Percentiles rank a stretch among this genome's conserved stretches.
These are phyloP conservation scores for Patella depressa DNA, from an alignment of 2,888 invertebrate genomes.

Conservation along the genomic window DNA sequence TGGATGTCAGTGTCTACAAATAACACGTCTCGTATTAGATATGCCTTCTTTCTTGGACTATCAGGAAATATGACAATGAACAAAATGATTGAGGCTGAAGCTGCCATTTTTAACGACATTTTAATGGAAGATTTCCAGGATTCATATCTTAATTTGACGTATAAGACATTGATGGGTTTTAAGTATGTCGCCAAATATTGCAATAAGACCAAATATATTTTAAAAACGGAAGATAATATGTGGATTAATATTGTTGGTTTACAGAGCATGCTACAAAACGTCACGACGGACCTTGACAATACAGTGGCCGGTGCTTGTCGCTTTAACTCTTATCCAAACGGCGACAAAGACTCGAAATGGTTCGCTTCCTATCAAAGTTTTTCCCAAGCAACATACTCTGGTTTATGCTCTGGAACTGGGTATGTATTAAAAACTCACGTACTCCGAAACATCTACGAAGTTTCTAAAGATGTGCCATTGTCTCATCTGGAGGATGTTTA, in stretches of 20 bases:
- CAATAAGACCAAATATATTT: slow-evolving; percentile 17
- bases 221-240: slow-evolving; percentile 33
- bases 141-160: slow-evolving; percentile 22
- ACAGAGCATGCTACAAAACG: background rate
- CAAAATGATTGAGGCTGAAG: background rate
- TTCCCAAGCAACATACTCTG: slow-evolving; percentile 48
- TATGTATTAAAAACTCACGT: slow-evolving; percentile 51
- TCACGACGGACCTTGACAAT: background rate
- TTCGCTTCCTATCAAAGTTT: slow-evolving; percentile 49
- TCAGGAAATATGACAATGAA: background rate
- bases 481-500: slow-evolving; percentile 62
- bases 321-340: slow-evolving; percentile 34
- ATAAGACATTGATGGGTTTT: slow-evolving; percentile 26
- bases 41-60: slow-evolving; percentile 23
- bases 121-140: slow-evolving; percentile 21
- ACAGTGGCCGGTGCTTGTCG: background rate
- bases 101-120: slow-evolving; percentile 15
- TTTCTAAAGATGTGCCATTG: slow-evolving; percentile 54
- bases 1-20: slow-evolving; percentile 14
- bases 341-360: slow-evolving; percentile 54
- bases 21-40: slow-evolving; percentile 17
- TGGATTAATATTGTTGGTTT: slow-evolving; percentile 18
- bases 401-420: slow-evolving; percentile 57
- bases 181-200: slow-evolving; percentile 22
- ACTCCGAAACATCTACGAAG: slow-evolving; percentile 39